These are phyloP conservation scores for Bubo scandiacus DNA, from an alignment of 2,113 vertebrate species.

Conservation along the genomic window DNA sequence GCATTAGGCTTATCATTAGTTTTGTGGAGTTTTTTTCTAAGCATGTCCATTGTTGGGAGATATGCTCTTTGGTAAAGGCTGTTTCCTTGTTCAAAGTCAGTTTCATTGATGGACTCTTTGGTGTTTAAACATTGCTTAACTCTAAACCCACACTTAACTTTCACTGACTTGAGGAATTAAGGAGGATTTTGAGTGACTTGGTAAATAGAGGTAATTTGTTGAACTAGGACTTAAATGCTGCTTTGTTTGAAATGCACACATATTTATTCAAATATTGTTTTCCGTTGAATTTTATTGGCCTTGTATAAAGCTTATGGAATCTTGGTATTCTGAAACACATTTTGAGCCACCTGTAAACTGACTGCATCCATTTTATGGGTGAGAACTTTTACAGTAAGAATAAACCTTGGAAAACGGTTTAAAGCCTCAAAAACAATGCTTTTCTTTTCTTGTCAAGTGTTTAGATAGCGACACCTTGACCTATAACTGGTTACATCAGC, in stretches of 20 bases:
- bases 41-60: fast-evolving
- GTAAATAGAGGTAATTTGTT: not conserved
- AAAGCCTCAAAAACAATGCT: not conserved
- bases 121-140: not conserved
- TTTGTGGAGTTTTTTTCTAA: not conserved
- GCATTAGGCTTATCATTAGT: not conserved
- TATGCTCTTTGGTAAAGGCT: not conserved
- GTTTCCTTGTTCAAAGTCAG: not conserved
- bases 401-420: not conserved
- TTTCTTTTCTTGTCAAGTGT: not conserved
- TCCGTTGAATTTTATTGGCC: not conserved
- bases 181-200: not conserved
- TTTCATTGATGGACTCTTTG: not conserved
- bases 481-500: not conserved
- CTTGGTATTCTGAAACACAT: not conserved
- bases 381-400: not conserved
- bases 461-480: not conserved
- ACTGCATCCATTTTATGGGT: not conserved
- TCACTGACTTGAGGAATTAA: not conserved
- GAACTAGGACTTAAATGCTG: not conserved
- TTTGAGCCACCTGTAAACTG: not conserved
- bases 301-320: not conserved
- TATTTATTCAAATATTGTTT: not conserved
- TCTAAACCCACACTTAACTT: not conserved
- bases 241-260: not conserved